Evolutionary conservation across 1,140 invertebrate genomes (phyloP), one percentile per base, ranked within the genome.

Genomic region (Plutomurus gul): DNA sequence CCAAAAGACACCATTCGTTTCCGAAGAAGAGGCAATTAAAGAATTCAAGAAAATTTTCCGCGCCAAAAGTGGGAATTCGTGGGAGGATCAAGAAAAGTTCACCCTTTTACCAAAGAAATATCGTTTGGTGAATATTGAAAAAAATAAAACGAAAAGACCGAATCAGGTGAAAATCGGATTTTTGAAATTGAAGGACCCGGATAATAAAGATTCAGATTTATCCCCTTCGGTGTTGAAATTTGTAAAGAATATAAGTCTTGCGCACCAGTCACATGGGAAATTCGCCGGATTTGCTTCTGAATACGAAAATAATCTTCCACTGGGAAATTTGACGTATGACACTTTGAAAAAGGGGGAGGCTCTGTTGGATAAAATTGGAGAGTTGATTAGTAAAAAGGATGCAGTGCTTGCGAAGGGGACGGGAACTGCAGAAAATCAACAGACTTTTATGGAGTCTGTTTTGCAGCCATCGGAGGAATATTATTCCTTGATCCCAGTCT

Each of bases 21-120:
- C 82, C 10, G 74, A 85, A 33, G 85, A 86, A 36, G 87, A 89
- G 37, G 88, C 87, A 30, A 84, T 85, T 6, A 87, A 88, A 81
- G 89, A 90, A 84, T 90, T 89, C 83, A 84, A 84, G 49, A 89
- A 88, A 84, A 86, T 90, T 71, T 90, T 89, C 83, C 86, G 85
- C 75, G 84, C 86, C 13, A 90, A 90, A 85, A 87, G 87, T 46
- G 88, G 88, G 70, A 89, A 90, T 81, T 84, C 84, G 20, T 90
- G 89, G 88, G 83, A 84, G 65, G 85, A 87, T 79, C 47, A 88
- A 3, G 85, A 82, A 85, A 87, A 65, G 84, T 87, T 84, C 74
- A 84, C 27, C 75, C 83, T 20, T 77, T 84, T 79, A 82, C 85
- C 78, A 7, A 87, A 87, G 81, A 89, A 89, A 76, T 90, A 89